Evolutionary conservation across 2,113 vertebrate species (phyloP).

Genomic region (Festucalex cinctus): DNA sequence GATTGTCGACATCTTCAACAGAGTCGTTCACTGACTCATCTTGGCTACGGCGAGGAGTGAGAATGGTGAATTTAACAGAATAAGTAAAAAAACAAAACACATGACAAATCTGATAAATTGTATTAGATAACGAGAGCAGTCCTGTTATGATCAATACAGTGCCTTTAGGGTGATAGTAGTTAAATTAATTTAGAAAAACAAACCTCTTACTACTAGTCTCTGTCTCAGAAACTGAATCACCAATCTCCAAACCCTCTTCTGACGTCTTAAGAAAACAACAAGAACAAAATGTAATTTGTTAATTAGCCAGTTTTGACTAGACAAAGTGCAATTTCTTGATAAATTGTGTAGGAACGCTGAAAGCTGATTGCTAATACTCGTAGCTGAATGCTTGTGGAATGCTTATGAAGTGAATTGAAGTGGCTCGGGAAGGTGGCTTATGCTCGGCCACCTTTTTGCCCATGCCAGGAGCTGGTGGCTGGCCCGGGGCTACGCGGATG

Average conservation of each 20-base stretch:
- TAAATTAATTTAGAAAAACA: neutral
- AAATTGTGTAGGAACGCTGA: no score
- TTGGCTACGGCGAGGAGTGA: neutral
- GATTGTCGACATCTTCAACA: no score
- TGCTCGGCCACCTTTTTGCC: no score
- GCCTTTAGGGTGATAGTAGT: neutral
- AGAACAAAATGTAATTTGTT: neutral
- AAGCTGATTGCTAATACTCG: no score
- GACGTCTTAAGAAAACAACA: neutral
- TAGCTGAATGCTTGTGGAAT: no score
- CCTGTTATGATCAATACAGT: neutral
- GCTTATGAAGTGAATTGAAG: no score
- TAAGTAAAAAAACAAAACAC: neutral
- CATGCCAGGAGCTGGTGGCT: no score
- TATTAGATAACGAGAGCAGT: neutral
- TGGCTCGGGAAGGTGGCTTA: no score
- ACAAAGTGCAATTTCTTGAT: no score
- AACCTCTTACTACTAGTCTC: conserved; percentile 1
- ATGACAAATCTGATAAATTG: no score
- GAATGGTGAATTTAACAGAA: neutral
- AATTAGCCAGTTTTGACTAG: neutral
- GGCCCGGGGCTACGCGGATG: no score
- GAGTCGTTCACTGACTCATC: neutral
- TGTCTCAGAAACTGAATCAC: neutral
- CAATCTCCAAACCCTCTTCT: neutral